Conservation (phyloP, 2,888 invertebrate genomes). For the Piscicola geometra region DNA sequence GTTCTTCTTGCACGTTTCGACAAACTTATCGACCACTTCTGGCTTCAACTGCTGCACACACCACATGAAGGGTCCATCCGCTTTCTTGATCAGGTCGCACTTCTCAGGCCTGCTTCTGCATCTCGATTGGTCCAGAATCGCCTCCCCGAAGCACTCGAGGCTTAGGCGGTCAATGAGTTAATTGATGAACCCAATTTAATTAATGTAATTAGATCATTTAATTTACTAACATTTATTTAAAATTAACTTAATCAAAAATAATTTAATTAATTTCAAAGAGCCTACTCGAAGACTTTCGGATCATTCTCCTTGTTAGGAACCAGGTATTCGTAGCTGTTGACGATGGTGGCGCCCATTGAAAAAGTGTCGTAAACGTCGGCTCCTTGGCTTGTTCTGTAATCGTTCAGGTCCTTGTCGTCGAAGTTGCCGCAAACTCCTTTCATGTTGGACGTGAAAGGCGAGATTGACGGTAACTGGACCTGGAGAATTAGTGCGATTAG, state of each 20-base stretch:
- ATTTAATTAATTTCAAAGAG: too few species aligned
- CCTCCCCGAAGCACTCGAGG: not conserved
- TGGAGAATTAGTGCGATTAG: too few species aligned
- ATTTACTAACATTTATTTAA: too few species aligned
- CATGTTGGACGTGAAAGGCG: slow-evolving; percentile 6
- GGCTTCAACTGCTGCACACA: not conserved
- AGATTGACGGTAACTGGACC: slow-evolving; percentile 2
- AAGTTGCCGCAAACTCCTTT: slow-evolving; percentile 19
- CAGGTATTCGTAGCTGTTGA: not conserved
- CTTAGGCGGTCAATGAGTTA: not conserved
- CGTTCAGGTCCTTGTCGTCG: not conserved
- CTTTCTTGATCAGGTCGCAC: not conserved
- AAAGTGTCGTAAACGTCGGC: not conserved
- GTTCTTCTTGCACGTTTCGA: slow-evolving; percentile 2
- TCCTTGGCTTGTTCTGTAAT: not conserved
- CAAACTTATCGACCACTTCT: not conserved
- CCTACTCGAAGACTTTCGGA: not conserved
- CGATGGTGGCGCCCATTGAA: not conserved
- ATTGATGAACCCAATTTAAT: too few species aligned
- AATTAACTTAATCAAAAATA: not conserved
- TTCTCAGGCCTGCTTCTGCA: not conserved
- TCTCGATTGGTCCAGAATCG: not conserved
- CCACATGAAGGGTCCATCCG: not conserved
- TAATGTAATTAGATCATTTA: too few species aligned
- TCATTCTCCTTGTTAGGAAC: slow-evolving; percentile 2